These are phyloP conservation scores for Acanthis flammea DNA, from an alignment of 2,797 vertebrate species.

Conservation along the genomic window DNA sequence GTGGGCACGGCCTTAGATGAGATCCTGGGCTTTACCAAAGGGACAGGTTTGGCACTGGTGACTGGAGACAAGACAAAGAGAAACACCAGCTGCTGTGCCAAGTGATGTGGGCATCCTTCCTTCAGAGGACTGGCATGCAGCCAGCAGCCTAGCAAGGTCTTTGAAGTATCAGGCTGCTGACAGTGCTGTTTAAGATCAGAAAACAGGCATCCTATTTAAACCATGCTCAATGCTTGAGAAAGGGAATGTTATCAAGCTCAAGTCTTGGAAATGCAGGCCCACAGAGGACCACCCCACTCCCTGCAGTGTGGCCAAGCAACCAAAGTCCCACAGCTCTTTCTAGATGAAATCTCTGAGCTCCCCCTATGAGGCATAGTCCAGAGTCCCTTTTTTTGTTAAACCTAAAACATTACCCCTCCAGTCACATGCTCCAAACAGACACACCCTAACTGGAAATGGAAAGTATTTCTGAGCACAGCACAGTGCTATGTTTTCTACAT, in stretches of 20 bases:
- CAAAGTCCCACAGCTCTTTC: neutral
- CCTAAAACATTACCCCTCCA: neutral
- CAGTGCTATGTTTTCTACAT: neutral
- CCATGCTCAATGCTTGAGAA: neutral
- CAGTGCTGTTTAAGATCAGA: neutral
- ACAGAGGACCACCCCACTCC: neutral
- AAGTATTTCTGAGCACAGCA: neutral
- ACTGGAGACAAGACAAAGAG: neutral
- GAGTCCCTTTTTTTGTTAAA: neutral
- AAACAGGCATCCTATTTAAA: conserved; percentile 1
- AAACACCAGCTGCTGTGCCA: neutral
- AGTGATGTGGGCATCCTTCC: neutral
- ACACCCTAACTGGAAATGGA: neutral
- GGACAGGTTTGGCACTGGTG: neutral
- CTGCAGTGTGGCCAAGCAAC: neutral
- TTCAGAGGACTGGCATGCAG: neutral
- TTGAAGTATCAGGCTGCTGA: conserved; percentile 52
- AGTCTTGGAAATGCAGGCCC: neutral
- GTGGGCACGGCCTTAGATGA: neutral
- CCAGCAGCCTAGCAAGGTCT: neutral
- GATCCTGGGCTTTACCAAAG: neutral
- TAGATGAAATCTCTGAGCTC: neutral
- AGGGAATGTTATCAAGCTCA: neutral
- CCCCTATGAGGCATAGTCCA: neutral
- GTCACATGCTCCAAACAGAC: neutral